phyloP scores from a whole-genome alignment of 2,888 invertebrate genomes.

The Eudasyphora cyanicolor region DNA sequence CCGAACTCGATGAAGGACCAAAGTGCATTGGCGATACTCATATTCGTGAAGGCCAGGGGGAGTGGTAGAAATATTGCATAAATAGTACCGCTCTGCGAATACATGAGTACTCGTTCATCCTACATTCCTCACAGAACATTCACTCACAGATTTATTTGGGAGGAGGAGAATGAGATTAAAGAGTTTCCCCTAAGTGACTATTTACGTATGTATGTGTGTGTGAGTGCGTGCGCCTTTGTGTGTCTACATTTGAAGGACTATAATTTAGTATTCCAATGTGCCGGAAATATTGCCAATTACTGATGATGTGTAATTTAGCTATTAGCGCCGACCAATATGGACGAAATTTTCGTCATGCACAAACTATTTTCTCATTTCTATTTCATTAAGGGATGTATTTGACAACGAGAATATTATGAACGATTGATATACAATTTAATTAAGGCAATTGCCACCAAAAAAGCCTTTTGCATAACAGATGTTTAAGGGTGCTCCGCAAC shows the following conservation, averaged over 20 bases:
- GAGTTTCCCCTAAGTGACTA: too few relatives aligned
- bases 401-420: background rate
- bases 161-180: background rate
- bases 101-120: too few relatives aligned
- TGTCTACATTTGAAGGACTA: too few relatives aligned
- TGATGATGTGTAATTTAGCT: constrained; percentile 29
- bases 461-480: background rate
- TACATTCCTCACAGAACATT: too few relatives aligned
- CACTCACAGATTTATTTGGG: too few relatives aligned
- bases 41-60: too few relatives aligned
- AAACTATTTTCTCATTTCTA: background rate
- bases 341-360: background rate
- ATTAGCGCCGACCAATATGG: constrained; percentile 12
- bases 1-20: too few relatives aligned
- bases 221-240: background rate
- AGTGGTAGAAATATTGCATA: background rate
- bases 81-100: too few relatives aligned
- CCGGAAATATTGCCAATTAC: constrained; percentile 51
- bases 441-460: background rate
- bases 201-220: background rate
- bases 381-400: background rate
- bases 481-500: background rate
- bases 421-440: constrained; percentile 13
- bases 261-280: constrained; percentile 20
- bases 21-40: too few relatives aligned